Evolutionary conservation across 2,797 vertebrate genomes (phyloP).

Genomic region (Poecilia gillii): DNA sequence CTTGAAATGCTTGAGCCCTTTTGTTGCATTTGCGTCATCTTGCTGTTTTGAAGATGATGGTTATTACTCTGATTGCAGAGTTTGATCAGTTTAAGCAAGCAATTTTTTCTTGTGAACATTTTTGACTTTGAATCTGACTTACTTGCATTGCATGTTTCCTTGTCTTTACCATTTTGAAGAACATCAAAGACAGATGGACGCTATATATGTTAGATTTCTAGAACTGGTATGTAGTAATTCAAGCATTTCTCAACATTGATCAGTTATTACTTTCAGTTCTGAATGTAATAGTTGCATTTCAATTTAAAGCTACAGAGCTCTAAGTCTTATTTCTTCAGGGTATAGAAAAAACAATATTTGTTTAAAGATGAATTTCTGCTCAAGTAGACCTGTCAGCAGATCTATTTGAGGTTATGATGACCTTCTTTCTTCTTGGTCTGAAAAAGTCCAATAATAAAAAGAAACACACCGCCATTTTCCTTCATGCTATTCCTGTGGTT

Average conservation of each 20-base stretch:
- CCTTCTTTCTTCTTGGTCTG: not conserved
- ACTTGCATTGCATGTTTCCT: not conserved
- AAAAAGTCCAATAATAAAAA: not conserved
- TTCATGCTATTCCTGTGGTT: not conserved
- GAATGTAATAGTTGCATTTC: too few species aligned
- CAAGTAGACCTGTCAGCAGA: not conserved
- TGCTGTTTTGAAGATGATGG: not conserved
- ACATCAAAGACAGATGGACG: not conserved
- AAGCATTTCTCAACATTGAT: not conserved
- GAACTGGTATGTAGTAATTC: not conserved
- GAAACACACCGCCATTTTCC: not conserved
- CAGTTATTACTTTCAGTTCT: not conserved
- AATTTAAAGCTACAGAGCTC: too few species aligned
- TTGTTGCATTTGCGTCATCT: not conserved
- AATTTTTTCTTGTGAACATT: not conserved
- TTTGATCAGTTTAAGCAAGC: not conserved
- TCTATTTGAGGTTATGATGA: not conserved
- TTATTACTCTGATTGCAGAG: not conserved
- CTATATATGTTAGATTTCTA: not conserved
- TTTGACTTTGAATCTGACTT: not conserved
- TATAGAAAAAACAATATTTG: not conserved
- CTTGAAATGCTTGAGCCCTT: not conserved
- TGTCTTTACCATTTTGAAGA: not conserved
- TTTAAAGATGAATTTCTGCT: not conserved
- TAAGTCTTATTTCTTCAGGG: not conserved